These are phyloP conservation scores for Cephus rjabovi DNA, from an alignment of 2,888 invertebrate genomes.

Conservation along the genomic window DNA sequence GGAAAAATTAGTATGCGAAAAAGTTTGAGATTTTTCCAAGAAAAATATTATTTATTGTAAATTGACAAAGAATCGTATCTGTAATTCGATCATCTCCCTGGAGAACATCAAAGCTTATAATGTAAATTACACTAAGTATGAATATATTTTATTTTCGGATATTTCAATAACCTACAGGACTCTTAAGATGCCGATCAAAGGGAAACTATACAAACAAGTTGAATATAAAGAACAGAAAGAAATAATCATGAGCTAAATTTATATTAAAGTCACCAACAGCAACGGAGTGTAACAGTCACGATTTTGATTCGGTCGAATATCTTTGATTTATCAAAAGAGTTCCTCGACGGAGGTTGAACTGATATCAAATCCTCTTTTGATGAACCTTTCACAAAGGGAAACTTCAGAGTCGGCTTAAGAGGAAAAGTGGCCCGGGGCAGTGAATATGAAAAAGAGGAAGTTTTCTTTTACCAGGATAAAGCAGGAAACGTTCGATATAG, in stretches of 20 bases:
- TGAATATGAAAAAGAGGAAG: not conserved
- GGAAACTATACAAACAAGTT: not conserved
- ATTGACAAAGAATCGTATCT: not conserved
- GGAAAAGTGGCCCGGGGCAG: not conserved
- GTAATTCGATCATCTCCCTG: not conserved
- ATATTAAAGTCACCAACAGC: not conserved
- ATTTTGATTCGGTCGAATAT: not conserved
- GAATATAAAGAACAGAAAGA: not conserved
- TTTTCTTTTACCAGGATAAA: not conserved
- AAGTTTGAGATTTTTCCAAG: not conserved
- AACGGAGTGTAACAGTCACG: not conserved
- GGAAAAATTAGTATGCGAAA: not conserved
- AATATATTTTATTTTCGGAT: not conserved
- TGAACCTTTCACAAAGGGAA: conserved; percentile 1
- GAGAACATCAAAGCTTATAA: not conserved
- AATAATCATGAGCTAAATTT: not conserved
- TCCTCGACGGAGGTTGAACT: not conserved
- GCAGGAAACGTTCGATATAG: not conserved
- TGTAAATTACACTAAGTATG: not conserved
- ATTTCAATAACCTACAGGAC: not conserved
- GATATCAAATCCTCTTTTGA: conserved; percentile 7
- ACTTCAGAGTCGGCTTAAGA: not conserved
- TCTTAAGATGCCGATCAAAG: not conserved
- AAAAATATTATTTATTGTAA: not conserved
- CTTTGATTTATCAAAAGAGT: conserved; percentile 2